A percentile compares a stretch with the other conserved stretches of the same genome.
Evolutionary conservation across 2,797 vertebrate genomes (phyloP).

Genomic region (Rhinichthys osculus): DNA sequence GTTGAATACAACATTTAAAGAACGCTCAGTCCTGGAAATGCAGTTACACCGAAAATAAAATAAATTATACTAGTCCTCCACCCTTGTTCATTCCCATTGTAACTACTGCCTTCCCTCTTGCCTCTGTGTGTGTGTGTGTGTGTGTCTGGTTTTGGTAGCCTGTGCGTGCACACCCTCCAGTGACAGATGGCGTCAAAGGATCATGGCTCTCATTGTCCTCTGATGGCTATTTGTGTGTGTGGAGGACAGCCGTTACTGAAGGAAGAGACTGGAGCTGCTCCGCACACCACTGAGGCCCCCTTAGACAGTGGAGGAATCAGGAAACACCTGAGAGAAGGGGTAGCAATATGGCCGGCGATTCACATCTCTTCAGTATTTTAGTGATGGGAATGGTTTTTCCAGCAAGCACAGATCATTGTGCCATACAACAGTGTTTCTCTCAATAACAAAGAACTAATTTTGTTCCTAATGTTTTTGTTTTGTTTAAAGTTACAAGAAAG

Average conservation of each 20-base stretch:
- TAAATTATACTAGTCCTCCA: slow-evolving; percentile 10
- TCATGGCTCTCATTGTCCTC: slow-evolving; percentile 61
- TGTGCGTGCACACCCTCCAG: slow-evolving; percentile 51
- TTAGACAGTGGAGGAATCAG: slow-evolving; percentile 44
- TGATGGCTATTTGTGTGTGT: slow-evolving; percentile 50
- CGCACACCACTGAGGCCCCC: slow-evolving; percentile 45
- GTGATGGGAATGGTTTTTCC: not conserved
- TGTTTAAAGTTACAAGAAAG: not conserved
- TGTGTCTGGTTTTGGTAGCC: slow-evolving; percentile 39
- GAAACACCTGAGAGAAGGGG: slow-evolving; percentile 24
- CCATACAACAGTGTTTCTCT: not conserved
- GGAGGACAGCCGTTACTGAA: slow-evolving; percentile 34
- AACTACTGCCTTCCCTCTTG: not conserved
- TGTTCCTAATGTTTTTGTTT: not conserved
- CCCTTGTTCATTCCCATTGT: slow-evolving; percentile 7
- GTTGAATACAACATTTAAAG: not conserved
- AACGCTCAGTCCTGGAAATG: not conserved
- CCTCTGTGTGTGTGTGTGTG: not conserved
- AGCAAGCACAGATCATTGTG: slow-evolving; percentile 3
- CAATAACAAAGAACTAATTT: not conserved
- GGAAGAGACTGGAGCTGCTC: slow-evolving; percentile 27
- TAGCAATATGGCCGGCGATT: not conserved
- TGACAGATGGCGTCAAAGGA: slow-evolving; percentile 64
- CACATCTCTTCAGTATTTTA: slow-evolving; percentile 12
- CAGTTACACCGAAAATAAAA: not conserved